Evolutionary conservation across 2,113 vertebrate genomes (phyloP).

Genomic region (Nycticryphes semicollaris): DNA sequence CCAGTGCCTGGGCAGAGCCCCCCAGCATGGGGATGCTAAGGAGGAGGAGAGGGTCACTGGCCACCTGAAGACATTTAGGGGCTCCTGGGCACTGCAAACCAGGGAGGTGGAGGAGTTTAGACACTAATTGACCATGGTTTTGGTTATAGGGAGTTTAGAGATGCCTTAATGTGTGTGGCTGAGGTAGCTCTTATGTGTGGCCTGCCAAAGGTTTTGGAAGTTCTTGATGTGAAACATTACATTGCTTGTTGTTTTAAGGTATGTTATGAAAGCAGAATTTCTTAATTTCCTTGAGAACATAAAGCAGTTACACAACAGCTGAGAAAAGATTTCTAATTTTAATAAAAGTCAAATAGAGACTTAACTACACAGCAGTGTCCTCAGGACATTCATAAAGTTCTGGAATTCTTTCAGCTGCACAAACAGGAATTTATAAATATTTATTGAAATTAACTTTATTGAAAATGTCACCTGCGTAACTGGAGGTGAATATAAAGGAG

Average conservation of each 20-base stretch:
- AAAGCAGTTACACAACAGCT: neutral
- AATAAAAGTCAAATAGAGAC: conserved; percentile 16
- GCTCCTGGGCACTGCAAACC: neutral
- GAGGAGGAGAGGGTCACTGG: neutral
- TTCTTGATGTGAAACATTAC: neutral
- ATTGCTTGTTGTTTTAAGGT: neutral
- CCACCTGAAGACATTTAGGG: neutral
- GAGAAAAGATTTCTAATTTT: conserved; percentile 35
- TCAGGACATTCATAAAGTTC: conserved; percentile 24
- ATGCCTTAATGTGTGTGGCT: neutral
- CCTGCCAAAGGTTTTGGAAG: neutral
- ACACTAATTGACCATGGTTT: neutral
- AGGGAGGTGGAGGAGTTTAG: neutral
- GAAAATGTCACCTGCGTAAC: neutral
- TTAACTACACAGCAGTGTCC: neutral
- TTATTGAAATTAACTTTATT: conserved; percentile 17
- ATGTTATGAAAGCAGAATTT: neutral
- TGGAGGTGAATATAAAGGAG: neutral
- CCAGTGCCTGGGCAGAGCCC: neutral
- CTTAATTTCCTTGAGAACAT: conserved; percentile 31
- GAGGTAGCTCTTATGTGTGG: neutral
- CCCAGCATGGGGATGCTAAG: accelerated
- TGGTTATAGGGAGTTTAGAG: neutral
- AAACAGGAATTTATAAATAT: conserved; percentile 34
- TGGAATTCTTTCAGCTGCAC: conserved; percentile 30